Evolutionary conservation across 2,797 vertebrate genomes (phyloP).

Genomic region (Ispidina lecontei): DNA sequence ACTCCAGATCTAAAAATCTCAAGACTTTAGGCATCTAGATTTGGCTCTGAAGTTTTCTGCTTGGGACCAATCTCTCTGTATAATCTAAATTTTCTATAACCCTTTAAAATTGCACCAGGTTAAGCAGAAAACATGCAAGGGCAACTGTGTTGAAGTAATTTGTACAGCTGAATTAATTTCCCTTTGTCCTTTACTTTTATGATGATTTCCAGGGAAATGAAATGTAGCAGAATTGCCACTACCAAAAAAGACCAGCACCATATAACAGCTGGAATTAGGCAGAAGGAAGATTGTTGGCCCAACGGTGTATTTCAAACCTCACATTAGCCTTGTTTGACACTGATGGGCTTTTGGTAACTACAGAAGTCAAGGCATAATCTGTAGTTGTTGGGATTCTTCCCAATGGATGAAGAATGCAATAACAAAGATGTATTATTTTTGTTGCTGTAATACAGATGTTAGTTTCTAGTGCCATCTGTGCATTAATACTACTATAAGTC

Average conservation of each 20-base stretch:
- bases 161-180: neutral
- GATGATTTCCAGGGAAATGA: constrained; percentile 9
- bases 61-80: neutral
- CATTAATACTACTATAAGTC: neutral
- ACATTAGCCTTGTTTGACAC: neutral
- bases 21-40: neutral
- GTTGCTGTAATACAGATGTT: neutral
- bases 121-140: neutral
- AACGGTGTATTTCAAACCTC: neutral
- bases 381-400: constrained; percentile 16
- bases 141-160: neutral
- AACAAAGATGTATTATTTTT: constrained; percentile 3
- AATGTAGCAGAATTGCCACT: neutral
- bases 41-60: neutral
- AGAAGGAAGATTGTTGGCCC: neutral
- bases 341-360: neutral
- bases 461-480: neutral
- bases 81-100: neutral
- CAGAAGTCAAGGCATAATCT: neutral
- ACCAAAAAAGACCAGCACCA: neutral
- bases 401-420: neutral
- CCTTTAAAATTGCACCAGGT: neutral
- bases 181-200: neutral
- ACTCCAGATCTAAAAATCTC: neutral
- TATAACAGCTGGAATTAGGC: neutral